phyloP scores from a whole-genome alignment of 2,113 vertebrate genomes.

The Papio anubis region DNA sequence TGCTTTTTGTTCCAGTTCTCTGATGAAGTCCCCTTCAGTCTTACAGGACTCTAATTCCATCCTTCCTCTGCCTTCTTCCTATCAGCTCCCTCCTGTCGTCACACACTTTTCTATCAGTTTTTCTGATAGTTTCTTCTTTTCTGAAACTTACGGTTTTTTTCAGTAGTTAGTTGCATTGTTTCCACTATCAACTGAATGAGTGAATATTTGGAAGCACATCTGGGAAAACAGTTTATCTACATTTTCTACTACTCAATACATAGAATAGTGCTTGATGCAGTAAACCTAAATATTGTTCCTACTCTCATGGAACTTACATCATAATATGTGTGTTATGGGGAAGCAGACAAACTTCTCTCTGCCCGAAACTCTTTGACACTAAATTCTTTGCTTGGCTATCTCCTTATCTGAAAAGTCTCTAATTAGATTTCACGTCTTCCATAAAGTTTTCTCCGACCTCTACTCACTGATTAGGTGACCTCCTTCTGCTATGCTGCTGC shows the following conservation, averaged over 20 bases:
- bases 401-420: not conserved
- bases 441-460: not conserved
- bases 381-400: not conserved
- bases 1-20: not conserved
- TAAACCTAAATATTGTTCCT: not conserved
- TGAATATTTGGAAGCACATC: slow-evolving; percentile 5
- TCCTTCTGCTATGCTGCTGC: not conserved
- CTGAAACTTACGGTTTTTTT: not conserved
- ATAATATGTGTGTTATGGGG: not conserved
- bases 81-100: not conserved
- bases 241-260: not conserved
- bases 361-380: not conserved
- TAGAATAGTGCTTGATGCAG: not conserved
- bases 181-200: not conserved
- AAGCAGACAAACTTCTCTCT: not conserved
- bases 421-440: not conserved
- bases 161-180: not conserved
- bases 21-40: not conserved
- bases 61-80: not conserved
- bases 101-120: not conserved
- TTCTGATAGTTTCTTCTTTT: no score
- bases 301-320: not conserved
- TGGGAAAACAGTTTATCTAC: not conserved
- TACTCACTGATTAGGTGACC: not conserved
- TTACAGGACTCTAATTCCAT: not conserved